Evolutionary conservation across 1,140 invertebrate species (phyloP).

Genomic region (Calephelis nemesis): DNA sequence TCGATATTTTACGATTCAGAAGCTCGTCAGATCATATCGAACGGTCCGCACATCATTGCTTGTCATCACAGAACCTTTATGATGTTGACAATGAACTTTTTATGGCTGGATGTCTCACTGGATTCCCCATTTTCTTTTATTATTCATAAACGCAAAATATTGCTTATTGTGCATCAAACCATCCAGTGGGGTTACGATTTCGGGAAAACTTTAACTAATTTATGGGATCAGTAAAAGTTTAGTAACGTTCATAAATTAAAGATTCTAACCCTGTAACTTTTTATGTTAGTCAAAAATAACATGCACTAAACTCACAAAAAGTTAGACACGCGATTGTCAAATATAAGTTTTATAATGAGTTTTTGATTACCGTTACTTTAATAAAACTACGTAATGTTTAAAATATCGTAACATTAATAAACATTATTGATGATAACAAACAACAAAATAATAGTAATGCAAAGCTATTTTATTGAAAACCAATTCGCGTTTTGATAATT

Average conservation of each 20-base stretch:
- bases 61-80: conserved; percentile 55
- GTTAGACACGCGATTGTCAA: conserved; percentile 7
- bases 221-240: background rate
- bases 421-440: too few species aligned
- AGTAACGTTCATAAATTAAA: background rate
- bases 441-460: too few species aligned
- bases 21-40: conserved; percentile 54
- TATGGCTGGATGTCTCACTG: conserved; percentile 49
- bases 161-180: background rate
- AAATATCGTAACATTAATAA: too few species aligned
- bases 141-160: background rate
- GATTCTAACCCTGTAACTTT: background rate
- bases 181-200: background rate
- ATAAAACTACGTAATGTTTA: too few species aligned
- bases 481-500: too few species aligned
- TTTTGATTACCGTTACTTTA: too few species aligned
- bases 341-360: background rate
- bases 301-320: background rate
- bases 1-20: conserved; percentile 25
- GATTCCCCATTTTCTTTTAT: conserved; percentile 36
- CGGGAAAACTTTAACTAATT: background rate
- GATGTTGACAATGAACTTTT: conserved; percentile 61
- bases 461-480: too few species aligned
- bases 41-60: conserved; percentile 43
- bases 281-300: background rate